Base-by-base conservation (phyloP, 2,113 vertebrate species). In the Oenanthe melanoleuca region DNA sequence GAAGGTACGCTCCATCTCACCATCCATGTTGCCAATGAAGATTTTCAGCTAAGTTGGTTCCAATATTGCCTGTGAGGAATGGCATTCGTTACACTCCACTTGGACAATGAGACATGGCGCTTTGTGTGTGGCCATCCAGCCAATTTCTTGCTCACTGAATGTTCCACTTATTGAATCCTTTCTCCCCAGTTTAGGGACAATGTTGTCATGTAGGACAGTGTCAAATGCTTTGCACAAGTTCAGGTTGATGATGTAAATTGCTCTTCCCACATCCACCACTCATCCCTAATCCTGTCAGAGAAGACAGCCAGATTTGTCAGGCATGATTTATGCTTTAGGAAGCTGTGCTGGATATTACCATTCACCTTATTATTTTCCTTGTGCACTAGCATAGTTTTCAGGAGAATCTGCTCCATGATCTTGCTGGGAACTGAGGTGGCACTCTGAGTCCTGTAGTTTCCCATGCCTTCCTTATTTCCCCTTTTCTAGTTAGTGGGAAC, bases 41-140 rank as follows among this genome's bases (percentile, higher is more conserved):
- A 24, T 29, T 53, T n/a, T 47, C 40, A 55, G 29, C 28, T 12
- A 40, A 29, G 20, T n/a, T n/a, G 23, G 5, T 55, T 23, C 47
- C 24, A 29, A 1, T 78, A 24, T 25, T 0, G 0, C 22, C n/a
- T 28, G n/a, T 78, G 55, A 53, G 38, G 28, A 53, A 20, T 33
- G 33, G 5, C 23, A 24, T 12, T 53, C 0, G 1, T 33, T 59
- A 6, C 26, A 37, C 18, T 60, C 37, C 18, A 23, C 14, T 26
- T n/a, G 47, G 38, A 28, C 38, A 13, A 19, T 44, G 53, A 44
- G 25, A 26, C 31, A 1, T 23, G 28, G 19, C 1, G 0, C 26
- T 45, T 28, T 47, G 28, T 1, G 2, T 45, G 15, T 3, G 3
- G 8, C 38, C 14, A 8, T 60, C 7, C 28, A 60, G 49, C 42